phyloP scores from a whole-genome alignment of 92 coral and sea anemone genomes.

The Actinernus sp. region DNA sequence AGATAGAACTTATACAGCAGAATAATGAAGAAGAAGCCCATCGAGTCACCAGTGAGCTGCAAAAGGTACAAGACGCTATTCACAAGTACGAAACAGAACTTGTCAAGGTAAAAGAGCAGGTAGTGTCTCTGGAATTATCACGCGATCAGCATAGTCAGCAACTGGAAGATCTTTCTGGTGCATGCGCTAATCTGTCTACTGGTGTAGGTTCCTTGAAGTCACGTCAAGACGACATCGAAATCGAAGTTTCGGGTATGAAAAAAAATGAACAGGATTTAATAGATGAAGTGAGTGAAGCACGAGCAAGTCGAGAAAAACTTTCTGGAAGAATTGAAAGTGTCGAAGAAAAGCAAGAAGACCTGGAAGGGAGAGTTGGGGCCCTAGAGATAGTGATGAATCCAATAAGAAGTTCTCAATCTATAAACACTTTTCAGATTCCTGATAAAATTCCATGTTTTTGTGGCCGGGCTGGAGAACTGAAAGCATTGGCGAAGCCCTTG shows the following conservation, averaged over 20 bases:
- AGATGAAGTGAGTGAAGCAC: too few relatives aligned
- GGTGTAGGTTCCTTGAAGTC: constrained; percentile 9
- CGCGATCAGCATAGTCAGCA: constrained; percentile 16
- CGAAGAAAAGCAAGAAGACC: constrained; percentile 13
- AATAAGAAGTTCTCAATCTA: too few relatives aligned
- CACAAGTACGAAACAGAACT: too few relatives aligned
- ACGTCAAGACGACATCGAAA: background rate
- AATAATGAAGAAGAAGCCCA: constrained; percentile 57
- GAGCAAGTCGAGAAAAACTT: constrained; percentile 1
- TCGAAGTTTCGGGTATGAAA: constrained; percentile 9
- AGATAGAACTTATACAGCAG: constrained; percentile 14
- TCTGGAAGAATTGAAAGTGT: constrained; percentile 9
- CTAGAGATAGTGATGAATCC: too few relatives aligned
- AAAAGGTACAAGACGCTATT: too few relatives aligned
- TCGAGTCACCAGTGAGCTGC: constrained; percentile 50
- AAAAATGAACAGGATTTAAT: too few relatives aligned
- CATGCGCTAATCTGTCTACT: too few relatives aligned
- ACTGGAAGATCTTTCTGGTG: constrained; percentile 5
- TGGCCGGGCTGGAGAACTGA: constrained; percentile 65
- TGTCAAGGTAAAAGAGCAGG: too few relatives aligned
- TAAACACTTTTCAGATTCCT: constrained; percentile 50
- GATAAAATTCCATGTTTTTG: constrained; percentile 57
- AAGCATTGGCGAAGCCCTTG: constrained; percentile 13
- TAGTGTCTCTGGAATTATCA: too few relatives aligned
- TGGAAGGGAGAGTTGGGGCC: constrained; percentile 30